Evolutionary conservation across 2,113 vertebrate genomes (phyloP), one percentile per base, ranked within the genome.

Genomic region (Corythornis vintsioides): DNA sequence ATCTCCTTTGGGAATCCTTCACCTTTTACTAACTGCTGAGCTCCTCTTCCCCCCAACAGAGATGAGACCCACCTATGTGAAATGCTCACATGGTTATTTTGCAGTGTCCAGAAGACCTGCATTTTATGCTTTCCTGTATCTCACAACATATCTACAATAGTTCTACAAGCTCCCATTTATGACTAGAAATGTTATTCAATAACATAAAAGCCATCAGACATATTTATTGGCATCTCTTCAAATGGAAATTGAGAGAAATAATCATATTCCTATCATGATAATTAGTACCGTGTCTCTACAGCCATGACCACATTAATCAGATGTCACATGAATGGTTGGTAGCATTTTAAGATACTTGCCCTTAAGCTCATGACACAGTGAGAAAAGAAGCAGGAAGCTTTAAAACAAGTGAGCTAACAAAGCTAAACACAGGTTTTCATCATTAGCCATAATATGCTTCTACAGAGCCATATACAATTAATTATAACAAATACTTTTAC

Each of bases 301-400:
- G 72, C 81, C 60, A 82, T 95, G 95, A 75, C 48, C 56, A 79
- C 65, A 66, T 93, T 92, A 87, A 95, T 79, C 80, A 88, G 88
- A 88, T 78, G 78, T 55, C 64, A 20, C 15, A 74, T 18, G 47
- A 88, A 83, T 15, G n/a, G 73, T 83, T 92, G 47, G 81, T 79
- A 80, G 42, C 69, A 63, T 71, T 77, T 60, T 71, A 63, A 88
- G 67, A 67, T 57, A 66, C 61, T 94, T 94, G 70, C 67, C 82
- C 85, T 93, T 66, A 71, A 93, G 75, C 73, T 88, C 42, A 48
- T 57, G 48, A 52, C 42, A 70, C 16, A 59, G 57, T 2, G 4
- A 70, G 72, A 48, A 33, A 88, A 94, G 71, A 80, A 87, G 50
- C 42, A 90, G 43, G 43, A 95, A 90, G 60, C n/a, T 82, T 89